phyloP scores from a whole-genome alignment of 2,113 vertebrate genomes.

The Okapia johnstoni region DNA sequence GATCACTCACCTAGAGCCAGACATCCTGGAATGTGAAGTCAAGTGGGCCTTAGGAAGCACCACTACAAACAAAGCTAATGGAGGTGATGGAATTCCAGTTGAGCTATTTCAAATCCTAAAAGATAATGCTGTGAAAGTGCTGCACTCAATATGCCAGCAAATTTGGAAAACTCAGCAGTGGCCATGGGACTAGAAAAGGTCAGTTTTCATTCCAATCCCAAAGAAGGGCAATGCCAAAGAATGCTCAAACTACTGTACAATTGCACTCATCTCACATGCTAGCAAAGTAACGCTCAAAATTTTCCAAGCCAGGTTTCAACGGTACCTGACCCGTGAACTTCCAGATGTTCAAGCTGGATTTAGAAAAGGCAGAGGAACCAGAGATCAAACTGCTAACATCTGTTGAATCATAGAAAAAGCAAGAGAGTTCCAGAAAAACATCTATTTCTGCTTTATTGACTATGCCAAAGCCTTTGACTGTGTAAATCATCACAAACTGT shows the following conservation, averaged over 20 bases:
- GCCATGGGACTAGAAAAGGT: background rate
- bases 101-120: background rate
- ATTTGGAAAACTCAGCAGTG: background rate
- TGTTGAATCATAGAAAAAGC: fast-evolving
- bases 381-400: background rate
- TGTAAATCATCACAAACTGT: background rate
- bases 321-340: background rate
- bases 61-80: background rate
- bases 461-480: background rate
- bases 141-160: background rate
- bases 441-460: background rate
- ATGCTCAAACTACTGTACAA: background rate
- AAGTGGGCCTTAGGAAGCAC: background rate
- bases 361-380: background rate
- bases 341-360: background rate
- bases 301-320: background rate
- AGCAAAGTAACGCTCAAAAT: background rate
- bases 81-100: background rate
- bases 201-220: background rate
- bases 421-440: background rate
- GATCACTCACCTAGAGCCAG: background rate
- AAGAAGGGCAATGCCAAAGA: background rate
- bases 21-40: too few species aligned
- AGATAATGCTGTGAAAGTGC: background rate
- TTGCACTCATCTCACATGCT: background rate